Base-by-base conservation (phyloP, 2,113 vertebrate genomes). In the Chaetodon auriga region DNA sequence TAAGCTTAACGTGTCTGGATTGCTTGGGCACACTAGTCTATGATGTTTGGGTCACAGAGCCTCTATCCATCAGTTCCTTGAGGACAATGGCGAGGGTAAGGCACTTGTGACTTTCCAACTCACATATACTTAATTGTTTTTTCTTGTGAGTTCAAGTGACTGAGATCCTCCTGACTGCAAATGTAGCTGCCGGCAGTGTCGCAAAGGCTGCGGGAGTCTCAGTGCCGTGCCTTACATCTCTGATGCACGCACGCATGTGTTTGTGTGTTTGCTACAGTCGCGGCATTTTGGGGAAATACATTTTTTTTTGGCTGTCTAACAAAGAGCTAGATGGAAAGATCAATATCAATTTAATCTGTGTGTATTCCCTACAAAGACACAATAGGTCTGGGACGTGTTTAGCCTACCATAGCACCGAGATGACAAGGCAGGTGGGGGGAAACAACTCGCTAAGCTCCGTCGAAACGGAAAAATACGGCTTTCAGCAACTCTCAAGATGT, bases 301-400 rank as follows among this genome's bases (percentile, higher is more conserved):
- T 15, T 64, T 23, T 54, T 12, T 72, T 30, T 30, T 30, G 30
- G 12, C 16, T 49, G 66, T 74, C 38, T 61, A 23, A 51, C 3
- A 16, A 9, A 68, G 62, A 72, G 64, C 65, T 55, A 9, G 58
- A 80, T 48, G 5, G 53, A 23, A 80, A 74, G 46, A 80, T 86
- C 81, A 79, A 82, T 84, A 57, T 55, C 36, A 64, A 46, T 62
- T 84, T 61, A 15, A 77, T 84, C 60, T 48, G 74, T 75, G 68
- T 58, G 69, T 49, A 45, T 48, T 82, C 54, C 36, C 46, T 48
- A 54, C 36, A 60, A 45, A 75, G 71, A 82, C 46, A 45, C 49
- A 73, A 53, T 54, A 53, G 15, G 21, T 58, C 38, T 84, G 69
- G 18, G 73, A 71, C 13, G 55, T 72, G 65, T 80, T 80, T 53